Evolutionary conservation across 2,888 invertebrate species (phyloP), one percentile per base, ranked within the genome.

Genomic region (Argyresthia albistria): DNA sequence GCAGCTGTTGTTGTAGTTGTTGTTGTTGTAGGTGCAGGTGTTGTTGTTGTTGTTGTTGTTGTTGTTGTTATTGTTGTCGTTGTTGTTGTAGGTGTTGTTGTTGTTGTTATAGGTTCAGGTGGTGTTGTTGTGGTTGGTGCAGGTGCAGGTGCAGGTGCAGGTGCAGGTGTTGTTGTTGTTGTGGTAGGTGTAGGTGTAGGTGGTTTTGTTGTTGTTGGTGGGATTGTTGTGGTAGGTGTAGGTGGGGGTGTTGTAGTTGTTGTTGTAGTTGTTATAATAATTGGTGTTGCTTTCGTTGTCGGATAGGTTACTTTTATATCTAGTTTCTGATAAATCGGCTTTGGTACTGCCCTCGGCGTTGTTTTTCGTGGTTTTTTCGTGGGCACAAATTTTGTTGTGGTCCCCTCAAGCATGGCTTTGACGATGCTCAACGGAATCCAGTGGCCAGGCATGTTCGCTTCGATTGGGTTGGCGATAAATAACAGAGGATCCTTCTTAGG

Each of bases 381-480:
- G 2, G 3, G 2, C 6, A 4, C 25, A 6, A 6, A 25, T 25
- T 47, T 35, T 15, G 55, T 35, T 9, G 51, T n/a, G 12, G 50
- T 36, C 35, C 35, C 35, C 46, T 58, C 55, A 9, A 69, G 42
- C 0, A 67, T 63, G 1, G 60, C 57, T 61, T 72, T 75, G 0
- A 76, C 53, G 3, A 77, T 58, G 50, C 73, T 76, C 1, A 61
- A 37, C 1, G 76, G 76, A 1, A 77, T 54, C 76, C 76, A 77
- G 54, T 76, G 76, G 3, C 76, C 67, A 0, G 76, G 76, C 65
- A 76, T 64, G 4, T 67, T 58, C 0, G 76, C 60, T 58, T 77
- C 76, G 1, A 76, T 61, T 9, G 76, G 76, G 47, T 77, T 77
- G 0, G 69, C 65, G 6, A 76, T 69, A 53, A 64, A 78, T 11